Evolutionary conservation across 2,113 vertebrate species (phyloP).

Genomic region (Puffinus mauretanicus): DNA sequence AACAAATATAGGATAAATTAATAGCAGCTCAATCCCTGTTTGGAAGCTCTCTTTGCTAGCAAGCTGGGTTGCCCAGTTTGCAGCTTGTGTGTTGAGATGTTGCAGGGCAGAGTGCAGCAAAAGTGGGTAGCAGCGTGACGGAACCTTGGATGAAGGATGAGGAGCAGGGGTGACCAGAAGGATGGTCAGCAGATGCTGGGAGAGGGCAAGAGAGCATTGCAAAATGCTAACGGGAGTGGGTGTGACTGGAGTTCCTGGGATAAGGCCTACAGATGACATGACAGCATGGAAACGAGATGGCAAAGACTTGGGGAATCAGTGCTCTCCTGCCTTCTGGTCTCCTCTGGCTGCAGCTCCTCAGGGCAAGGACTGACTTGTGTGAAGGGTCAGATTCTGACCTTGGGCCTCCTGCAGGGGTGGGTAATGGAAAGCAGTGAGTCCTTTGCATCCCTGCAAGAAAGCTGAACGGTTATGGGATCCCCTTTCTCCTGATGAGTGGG

Average conservation of each 20-base stretch:
- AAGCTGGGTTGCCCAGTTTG: not conserved
- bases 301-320: not conserved
- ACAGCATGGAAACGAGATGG: not conserved
- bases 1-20: slow-evolving; percentile 48
- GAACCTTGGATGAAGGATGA: not conserved
- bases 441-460: not conserved
- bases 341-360: not conserved
- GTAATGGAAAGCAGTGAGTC: not conserved
- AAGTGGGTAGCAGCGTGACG: not conserved
- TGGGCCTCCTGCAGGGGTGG: not conserved
- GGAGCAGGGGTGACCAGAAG: not conserved
- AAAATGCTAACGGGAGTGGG: not conserved
- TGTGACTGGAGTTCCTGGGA: not conserved
- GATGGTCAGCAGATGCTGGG: not conserved
- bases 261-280: not conserved
- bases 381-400: not conserved
- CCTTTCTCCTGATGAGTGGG: not conserved
- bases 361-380: not conserved
- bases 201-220: not conserved
- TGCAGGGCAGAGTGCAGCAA: not conserved
- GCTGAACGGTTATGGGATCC: fast-evolving
- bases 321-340: not conserved
- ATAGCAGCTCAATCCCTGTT: not conserved
- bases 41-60: not conserved
- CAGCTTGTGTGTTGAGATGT: not conserved